Evolutionary conservation across 2,888 invertebrate genomes (phyloP), one percentile per base, ranked within the genome.

Genomic region (Thumatha senex): DNA sequence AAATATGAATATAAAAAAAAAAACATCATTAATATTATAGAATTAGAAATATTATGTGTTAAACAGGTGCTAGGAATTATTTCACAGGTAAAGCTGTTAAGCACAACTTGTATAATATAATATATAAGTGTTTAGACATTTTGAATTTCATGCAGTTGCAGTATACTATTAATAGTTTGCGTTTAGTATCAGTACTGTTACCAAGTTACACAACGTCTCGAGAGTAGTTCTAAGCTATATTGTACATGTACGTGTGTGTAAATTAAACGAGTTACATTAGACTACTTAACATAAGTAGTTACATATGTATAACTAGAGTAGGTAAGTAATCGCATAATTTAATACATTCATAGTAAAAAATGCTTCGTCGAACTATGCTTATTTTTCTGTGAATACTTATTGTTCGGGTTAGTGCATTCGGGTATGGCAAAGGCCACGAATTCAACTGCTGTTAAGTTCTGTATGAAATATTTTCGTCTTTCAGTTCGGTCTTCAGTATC

Each of bases 201-300:
- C 40, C 31, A 44, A 51, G 43, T 47, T 46, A 51, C 42, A 38
- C 13, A 1, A 33, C 12, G 30, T 51, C 46, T 38, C 50, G 8
- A 14, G 45, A 40, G 51, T 38, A 29, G 46, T 39, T 42, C 39
- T 11, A 18, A 39, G 46, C 46, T 42, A 42, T 33, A 34, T 48
- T n/a, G 38, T 51, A 44, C 31, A 41, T 38, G 40, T 36, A 44
- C 31, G 44, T 38, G 40, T 36, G 42, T 33, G 42, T 44, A 50
- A 39, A 55, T 56, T 52, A 61, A 48, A 40, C 55, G 54, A 51
- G 48, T 56, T 53, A 51, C 10, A 15, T 56, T 7, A n/a, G 42
- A 40, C 42, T 51, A 5, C 10, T 46, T 40, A 56, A 64, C 5
- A 24, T 2, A 24, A 24, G 18, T 24, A 4, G 54, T 58, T 64